phyloP scores from a whole-genome alignment of 2,888 invertebrate species.

The Brachylomia viminalis region DNA sequence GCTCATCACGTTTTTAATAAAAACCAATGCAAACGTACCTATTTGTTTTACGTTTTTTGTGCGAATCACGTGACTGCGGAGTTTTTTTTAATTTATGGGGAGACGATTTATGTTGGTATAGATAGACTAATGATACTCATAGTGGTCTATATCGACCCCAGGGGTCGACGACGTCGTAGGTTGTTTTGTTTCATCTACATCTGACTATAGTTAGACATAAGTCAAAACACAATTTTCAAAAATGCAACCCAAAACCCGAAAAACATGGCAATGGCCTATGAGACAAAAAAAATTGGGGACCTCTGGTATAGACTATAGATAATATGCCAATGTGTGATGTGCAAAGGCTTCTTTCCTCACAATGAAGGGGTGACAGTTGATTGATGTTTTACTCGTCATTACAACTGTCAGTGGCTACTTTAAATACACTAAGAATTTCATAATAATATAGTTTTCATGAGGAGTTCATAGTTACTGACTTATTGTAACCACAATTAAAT shows the following conservation, averaged over 20 bases:
- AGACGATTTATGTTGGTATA: slow-evolving; percentile 2
- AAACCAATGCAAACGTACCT: slow-evolving; percentile 70
- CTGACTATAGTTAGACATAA: too few relatives aligned
- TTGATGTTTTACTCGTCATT: not conserved
- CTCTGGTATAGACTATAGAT: too few relatives aligned
- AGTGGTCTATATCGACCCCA: too few relatives aligned
- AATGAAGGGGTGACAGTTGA: not conserved
- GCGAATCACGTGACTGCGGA: slow-evolving; percentile 25
- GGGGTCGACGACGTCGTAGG: too few relatives aligned
- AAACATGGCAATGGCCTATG: too few relatives aligned
- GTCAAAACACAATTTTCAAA: too few relatives aligned
- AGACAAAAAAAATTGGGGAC: too few relatives aligned
- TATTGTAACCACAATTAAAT: not conserved
- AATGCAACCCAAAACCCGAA: too few relatives aligned
- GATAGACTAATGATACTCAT: too few relatives aligned
- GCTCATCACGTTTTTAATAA: slow-evolving; percentile 89
- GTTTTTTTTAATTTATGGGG: slow-evolving; percentile 41
- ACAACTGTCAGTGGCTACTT: not conserved
- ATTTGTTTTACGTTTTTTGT: slow-evolving; percentile 55
- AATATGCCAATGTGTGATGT: too few relatives aligned
- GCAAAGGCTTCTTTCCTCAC: not conserved
- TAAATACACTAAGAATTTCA: not conserved
- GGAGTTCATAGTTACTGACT: not conserved
- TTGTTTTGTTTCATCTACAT: too few relatives aligned
- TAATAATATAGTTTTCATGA: not conserved